Percentiles rank a stretch among this genome's conserved stretches.
Conservation (phyloP, 2,797 vertebrate genomes). For the Clarias platycephalus region DNA sequence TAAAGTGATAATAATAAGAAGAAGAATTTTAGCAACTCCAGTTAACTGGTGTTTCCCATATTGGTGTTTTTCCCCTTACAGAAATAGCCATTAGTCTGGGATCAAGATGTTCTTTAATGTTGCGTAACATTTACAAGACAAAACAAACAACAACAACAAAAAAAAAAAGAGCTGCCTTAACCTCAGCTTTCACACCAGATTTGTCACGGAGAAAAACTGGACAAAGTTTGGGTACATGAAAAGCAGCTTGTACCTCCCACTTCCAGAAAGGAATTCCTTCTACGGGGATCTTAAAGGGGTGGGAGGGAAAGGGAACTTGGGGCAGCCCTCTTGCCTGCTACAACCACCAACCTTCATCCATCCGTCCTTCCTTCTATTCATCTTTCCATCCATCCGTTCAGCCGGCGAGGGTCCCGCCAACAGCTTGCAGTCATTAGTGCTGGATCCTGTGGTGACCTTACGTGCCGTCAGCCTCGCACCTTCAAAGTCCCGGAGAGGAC, state of each 20-base stretch:
- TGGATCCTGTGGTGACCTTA: constrained; percentile 76
- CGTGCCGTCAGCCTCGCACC: constrained; percentile 73
- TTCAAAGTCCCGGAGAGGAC: constrained; percentile 75
- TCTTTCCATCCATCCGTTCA: constrained; percentile 58
- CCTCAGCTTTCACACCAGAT: constrained; percentile 12
- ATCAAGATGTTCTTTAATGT: constrained; percentile 21
- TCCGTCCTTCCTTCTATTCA: constrained; percentile 42
- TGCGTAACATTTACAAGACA: constrained; percentile 15
- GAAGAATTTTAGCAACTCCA: neutral
- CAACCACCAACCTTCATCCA: constrained; percentile 55
- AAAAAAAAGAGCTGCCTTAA: constrained; percentile 3
- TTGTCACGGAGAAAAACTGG: constrained; percentile 48
- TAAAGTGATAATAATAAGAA: neutral
- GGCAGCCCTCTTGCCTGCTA: constrained; percentile 62
- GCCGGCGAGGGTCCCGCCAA: constrained; percentile 50
- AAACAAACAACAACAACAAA: neutral
- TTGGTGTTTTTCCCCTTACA: neutral
- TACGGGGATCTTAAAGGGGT: constrained; percentile 37
- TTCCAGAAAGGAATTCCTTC: constrained; percentile 69
- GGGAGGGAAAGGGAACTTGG: constrained; percentile 35
- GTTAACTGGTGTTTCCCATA: neutral
- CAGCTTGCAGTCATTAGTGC: constrained; percentile 81
- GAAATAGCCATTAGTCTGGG: neutral
- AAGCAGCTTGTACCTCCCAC: constrained; percentile 57
- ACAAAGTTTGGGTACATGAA: constrained; percentile 59